These are phyloP conservation scores for Tauraco erythrolophus DNA, from an alignment of 2,113 vertebrate genomes.

Conservation along the genomic window DNA sequence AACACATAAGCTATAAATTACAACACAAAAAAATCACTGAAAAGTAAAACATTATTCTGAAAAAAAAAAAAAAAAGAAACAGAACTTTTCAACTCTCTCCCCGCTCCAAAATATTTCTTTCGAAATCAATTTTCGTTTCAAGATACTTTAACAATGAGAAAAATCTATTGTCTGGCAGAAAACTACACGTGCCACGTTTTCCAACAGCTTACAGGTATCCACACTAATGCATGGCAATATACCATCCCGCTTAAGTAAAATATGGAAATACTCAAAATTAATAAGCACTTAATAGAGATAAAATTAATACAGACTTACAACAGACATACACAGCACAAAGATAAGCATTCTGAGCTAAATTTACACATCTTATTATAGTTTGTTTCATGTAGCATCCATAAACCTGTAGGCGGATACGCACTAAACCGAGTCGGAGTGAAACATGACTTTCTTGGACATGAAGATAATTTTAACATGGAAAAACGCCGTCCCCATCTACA, in stretches of 20 bases:
- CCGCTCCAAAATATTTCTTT: background rate
- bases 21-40: background rate
- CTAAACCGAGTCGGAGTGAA: background rate
- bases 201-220: background rate
- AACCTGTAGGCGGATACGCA: background rate
- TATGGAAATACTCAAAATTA: background rate
- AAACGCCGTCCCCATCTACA: background rate
- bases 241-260: background rate
- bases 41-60: background rate
- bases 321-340: background rate
- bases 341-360: background rate
- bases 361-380: background rate
- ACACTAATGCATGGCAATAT: background rate
- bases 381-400: background rate
- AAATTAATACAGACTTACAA: background rate
- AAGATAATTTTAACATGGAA: background rate
- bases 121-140: background rate
- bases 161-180: background rate
- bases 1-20: background rate
- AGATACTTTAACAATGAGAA: background rate
- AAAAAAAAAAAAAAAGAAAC: background rate
- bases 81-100: background rate
- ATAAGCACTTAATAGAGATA: background rate
- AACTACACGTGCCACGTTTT: accelerated
- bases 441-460: background rate